phyloP scores from a whole-genome alignment of 2,888 invertebrate genomes.

The Thymelicus acteon region DNA sequence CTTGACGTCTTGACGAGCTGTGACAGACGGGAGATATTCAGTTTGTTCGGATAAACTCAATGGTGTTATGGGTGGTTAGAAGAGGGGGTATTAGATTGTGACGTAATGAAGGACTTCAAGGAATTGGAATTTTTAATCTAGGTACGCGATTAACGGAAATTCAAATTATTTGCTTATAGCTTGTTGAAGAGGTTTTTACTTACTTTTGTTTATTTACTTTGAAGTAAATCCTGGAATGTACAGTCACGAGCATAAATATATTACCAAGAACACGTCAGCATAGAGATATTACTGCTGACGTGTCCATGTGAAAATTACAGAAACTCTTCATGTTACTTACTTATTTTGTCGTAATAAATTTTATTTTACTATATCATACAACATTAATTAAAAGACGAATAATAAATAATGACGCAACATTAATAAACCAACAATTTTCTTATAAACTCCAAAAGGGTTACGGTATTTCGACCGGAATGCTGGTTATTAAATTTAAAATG shows the following conservation, averaged over 20 bases:
- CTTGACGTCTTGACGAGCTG: conserved; percentile 34
- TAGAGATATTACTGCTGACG: too few species aligned
- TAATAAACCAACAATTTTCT: conserved; percentile 19
- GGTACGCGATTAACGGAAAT: neutral
- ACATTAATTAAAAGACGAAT: too few species aligned
- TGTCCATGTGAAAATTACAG: too few species aligned
- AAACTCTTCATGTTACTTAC: too few species aligned
- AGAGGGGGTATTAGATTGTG: neutral
- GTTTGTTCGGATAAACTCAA: conserved; percentile 34
- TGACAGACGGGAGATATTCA: conserved; percentile 28
- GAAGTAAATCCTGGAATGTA: too few species aligned
- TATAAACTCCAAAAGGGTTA: conserved; percentile 25
- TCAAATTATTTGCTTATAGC: neutral
- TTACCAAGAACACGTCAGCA: too few species aligned
- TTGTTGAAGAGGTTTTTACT: too few species aligned
- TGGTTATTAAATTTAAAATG: conserved; percentile 28
- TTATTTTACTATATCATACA: too few species aligned
- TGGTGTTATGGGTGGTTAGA: conserved; percentile 12
- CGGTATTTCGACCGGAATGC: conserved; percentile 21
- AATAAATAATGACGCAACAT: too few species aligned
- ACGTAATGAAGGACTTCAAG: neutral
- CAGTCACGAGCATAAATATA: too few species aligned
- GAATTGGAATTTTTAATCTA: neutral
- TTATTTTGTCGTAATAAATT: too few species aligned
- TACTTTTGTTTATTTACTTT: too few species aligned